phyloP scores from a whole-genome alignment of 2,888 invertebrate genomes.

The Pterobdella sp. region DNA sequence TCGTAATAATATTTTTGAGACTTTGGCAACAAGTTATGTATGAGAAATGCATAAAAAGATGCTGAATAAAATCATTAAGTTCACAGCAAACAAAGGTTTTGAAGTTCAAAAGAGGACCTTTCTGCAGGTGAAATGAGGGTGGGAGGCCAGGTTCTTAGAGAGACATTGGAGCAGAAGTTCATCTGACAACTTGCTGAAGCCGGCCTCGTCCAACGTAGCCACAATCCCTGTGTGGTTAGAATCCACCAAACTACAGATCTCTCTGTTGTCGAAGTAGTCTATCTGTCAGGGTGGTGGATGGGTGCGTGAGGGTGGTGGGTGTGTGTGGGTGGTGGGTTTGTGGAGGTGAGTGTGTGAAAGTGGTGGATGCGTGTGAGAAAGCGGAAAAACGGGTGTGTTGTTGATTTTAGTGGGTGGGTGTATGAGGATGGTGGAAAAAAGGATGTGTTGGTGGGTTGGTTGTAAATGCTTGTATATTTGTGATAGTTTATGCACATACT shows the following conservation, averaged over 20 bases:
- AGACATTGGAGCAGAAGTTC: constrained; percentile 80
- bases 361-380: background rate
- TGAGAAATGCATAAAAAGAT: background rate
- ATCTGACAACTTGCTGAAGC: constrained; percentile 77
- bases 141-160: constrained; percentile 75
- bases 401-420: too few species aligned
- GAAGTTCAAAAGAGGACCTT: constrained; percentile 41
- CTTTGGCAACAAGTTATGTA: background rate
- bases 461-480: too few species aligned
- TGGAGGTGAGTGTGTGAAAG: background rate
- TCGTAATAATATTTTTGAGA: background rate
- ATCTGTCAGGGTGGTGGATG: constrained; percentile 52
- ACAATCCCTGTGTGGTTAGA: constrained; percentile 71
- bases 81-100: background rate
- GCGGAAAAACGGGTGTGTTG: background rate
- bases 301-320: background rate
- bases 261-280: constrained; percentile 83
- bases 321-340: background rate
- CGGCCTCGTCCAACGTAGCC: constrained; percentile 93
- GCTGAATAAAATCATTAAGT: background rate
- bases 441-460: too few species aligned
- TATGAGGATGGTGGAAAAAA: too few species aligned
- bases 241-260: constrained; percentile 78
- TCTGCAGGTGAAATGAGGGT: constrained; percentile 77
- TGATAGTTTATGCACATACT: too few species aligned